Evolutionary conservation across 2,797 vertebrate genomes (phyloP), one percentile per base, ranked within the genome.

Genomic region (Cephalopachus bancanus): DNA sequence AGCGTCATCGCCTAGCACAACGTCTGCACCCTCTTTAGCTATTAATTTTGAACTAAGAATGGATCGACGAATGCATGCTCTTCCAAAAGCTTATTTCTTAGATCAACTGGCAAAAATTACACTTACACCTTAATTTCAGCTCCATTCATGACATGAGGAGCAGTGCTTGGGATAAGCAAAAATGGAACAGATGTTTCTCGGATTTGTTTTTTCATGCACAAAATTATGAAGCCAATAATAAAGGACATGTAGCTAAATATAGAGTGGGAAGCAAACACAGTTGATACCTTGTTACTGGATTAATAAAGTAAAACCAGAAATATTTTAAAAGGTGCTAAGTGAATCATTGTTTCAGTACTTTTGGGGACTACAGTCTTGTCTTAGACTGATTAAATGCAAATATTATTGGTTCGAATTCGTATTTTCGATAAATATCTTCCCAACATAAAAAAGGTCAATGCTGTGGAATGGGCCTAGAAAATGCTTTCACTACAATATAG

Each of bases 101-200:
- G 2, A 24, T 59, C 5, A 92, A 3, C 4, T 81, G 30, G 24
- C 11, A 49, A 62, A 88, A 88, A n/a, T 94, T 81, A 60, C 3
- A 59, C 1, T 80, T 14, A 75, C 20, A 53, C 1, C 60, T 10
- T 78, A 24, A 53, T 67, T 95, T 89, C 6, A 44, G 10, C 12
- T 44, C 12, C 69, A 28, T 55, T 81, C 80, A 17, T 76, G 64
- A 28, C 16, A 74, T 6, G 26, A 94, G 65, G 7, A 95, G 20
- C 22, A 79, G 14, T 60, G 19, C 19, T 91, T 62, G 24, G 33
- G 17, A 33, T 64, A 78, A 72, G 28, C 28, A 95, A 75, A 87
- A 92, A 79, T 51, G 28, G 55, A 53, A 74, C 55, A 96, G 75
- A 89, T 94, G 37, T 83, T 96, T 95, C 90, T 78, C 69, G 92